Evolutionary conservation across 2,888 invertebrate genomes (phyloP).

Genomic region (Brachypalpus laphriformis): DNA sequence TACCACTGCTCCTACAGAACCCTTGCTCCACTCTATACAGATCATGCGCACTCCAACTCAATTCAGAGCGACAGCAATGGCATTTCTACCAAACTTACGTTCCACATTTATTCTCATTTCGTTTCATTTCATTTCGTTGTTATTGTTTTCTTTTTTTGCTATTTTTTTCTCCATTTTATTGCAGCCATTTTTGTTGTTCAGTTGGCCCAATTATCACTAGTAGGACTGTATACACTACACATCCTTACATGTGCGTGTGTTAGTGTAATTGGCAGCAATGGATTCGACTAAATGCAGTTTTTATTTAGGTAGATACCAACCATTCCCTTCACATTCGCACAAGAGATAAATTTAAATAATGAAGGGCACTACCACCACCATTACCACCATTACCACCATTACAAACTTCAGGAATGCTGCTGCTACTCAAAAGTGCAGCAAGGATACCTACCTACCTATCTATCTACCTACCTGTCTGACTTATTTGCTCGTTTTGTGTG

Average conservation of each 20-base stretch:
- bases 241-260: not conserved
- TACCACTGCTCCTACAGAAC: not conserved
- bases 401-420: conserved; percentile 10
- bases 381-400: not conserved
- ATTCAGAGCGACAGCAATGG: conserved; percentile 3
- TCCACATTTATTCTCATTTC: conserved; percentile 49
- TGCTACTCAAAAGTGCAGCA: conserved; percentile 5
- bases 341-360: conserved; percentile 56
- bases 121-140: conserved; percentile 20
- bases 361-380: conserved; percentile 18
- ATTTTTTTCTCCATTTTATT: conserved; percentile 13
- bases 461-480: not conserved
- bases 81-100: conserved; percentile 40
- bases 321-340: not conserved
- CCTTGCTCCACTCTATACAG: not conserved
- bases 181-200: conserved; percentile 53
- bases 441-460: conserved; percentile 7
- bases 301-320: not conserved
- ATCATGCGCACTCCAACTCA: conserved; percentile 32
- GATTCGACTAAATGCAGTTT: conserved; percentile 42
- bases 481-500: conserved; percentile 10
- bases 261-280: conserved; percentile 33
- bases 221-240: not conserved
- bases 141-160: conserved; percentile 4
- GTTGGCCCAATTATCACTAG: conserved; percentile 45